A percentile compares a stretch with the other conserved stretches of the same genome.
phyloP scores from a whole-genome alignment of 2,797 vertebrate species.

The Mus minutoides region DNA sequence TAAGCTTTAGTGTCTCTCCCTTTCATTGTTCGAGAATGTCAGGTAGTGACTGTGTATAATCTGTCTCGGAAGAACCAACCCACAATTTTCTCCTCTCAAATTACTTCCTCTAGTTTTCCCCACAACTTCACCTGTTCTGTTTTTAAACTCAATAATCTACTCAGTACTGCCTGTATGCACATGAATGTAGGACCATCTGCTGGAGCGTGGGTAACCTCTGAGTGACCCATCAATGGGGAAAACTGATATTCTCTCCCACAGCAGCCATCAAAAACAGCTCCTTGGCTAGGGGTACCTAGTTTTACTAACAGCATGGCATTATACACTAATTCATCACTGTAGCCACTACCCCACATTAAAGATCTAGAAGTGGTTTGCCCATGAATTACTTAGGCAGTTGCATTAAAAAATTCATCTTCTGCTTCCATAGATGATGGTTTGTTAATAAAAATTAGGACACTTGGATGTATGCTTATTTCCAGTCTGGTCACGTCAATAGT shows the following conservation, averaged over 20 bases:
- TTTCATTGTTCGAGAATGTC: background rate
- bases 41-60: no score
- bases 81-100: no score
- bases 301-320: conserved; percentile 63
- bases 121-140: background rate
- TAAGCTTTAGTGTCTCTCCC: background rate
- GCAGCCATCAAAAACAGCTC: background rate
- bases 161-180: no score
- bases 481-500: conserved; percentile 41
- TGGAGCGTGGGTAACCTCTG: background rate
- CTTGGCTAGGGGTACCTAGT: background rate
- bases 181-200: background rate
- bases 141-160: background rate
- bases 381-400: background rate
- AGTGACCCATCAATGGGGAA: background rate
- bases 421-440: conserved; percentile 64
- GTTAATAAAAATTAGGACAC: conserved; percentile 26
- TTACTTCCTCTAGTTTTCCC: background rate
- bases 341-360: background rate
- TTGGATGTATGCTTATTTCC: conserved; percentile 68
- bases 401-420: background rate
- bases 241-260: background rate
- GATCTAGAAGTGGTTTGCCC: background rate
- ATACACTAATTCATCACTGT: background rate
- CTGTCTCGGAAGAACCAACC: no score